Percentiles rank a stretch among this genome's conserved stretches.
Evolutionary conservation across 1,140 invertebrate species (phyloP).

Genomic region (Nebria ingens): DNA sequence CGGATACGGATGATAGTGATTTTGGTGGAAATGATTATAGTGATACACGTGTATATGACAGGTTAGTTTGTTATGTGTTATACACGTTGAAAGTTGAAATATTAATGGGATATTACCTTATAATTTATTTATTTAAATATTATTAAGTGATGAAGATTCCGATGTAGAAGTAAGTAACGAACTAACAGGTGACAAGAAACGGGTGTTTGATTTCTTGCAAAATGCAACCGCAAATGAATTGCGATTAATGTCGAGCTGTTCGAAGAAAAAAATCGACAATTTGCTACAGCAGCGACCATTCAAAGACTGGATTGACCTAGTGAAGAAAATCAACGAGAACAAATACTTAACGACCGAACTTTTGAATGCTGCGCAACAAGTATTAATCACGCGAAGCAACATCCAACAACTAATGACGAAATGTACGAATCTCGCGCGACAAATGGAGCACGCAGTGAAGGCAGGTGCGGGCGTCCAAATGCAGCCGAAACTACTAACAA

Average conservation of each 20-base stretch:
- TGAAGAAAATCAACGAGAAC: constrained; percentile 55
- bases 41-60: constrained; percentile 29
- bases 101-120: constrained; percentile 1
- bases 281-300: constrained; percentile 60
- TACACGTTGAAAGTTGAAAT: neutral
- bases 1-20: constrained; percentile 28
- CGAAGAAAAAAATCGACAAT: constrained; percentile 59
- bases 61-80: constrained; percentile 17
- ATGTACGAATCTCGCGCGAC: constrained; percentile 56
- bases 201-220: constrained; percentile 68
- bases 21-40: constrained; percentile 21
- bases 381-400: constrained; percentile 57
- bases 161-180: constrained; percentile 59
- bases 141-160: constrained; percentile 56
- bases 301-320: constrained; percentile 58
- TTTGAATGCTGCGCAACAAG: constrained; percentile 59
- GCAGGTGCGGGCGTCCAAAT: constrained; percentile 53
- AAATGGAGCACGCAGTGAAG: constrained; percentile 62
- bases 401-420: constrained; percentile 63
- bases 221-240: constrained; percentile 53
- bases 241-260: constrained; percentile 54
- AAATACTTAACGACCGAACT: constrained; percentile 58
- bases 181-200: constrained; percentile 54
- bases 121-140: constrained; percentile 15
- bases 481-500: constrained; percentile 50